Percentiles rank a stretch among this genome's conserved stretches.
Evolutionary conservation across 1,140 invertebrate species (phyloP).

Genomic region (Phymastichus coffea): DNA sequence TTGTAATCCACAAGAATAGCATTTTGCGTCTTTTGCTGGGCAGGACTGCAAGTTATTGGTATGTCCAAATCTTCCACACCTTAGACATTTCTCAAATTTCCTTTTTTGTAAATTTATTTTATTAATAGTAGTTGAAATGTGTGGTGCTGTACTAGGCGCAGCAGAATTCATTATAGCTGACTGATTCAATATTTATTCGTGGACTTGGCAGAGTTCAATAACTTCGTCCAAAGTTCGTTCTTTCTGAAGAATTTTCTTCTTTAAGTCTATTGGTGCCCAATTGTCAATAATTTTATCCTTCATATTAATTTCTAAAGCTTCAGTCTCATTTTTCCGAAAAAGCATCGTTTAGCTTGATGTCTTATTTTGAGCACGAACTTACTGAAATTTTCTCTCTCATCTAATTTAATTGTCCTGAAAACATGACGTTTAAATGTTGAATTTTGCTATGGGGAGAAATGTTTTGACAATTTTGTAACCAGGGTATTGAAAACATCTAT

Average conservation of each 20-base stretch:
- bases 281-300: slow-evolving; percentile 31
- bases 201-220: neutral
- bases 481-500: neutral
- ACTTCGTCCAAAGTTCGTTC: slow-evolving; percentile 17
- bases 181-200: neutral
- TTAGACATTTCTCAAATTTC: neutral
- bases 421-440: neutral
- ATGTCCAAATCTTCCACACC: slow-evolving; percentile 1
- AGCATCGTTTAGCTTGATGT: neutral
- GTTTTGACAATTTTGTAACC: neutral
- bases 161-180: neutral
- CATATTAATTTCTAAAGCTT: neutral
- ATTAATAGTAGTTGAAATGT: neutral
- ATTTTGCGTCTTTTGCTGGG: slow-evolving; percentile 4
- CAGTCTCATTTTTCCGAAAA: slow-evolving; percentile 12
- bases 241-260: slow-evolving; percentile 30
- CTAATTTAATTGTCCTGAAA: neutral
- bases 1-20: neutral
- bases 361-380: neutral
- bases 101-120: neutral
- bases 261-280: slow-evolving; percentile 28
- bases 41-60: neutral
- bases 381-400: neutral
- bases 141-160: neutral
- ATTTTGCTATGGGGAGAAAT: neutral